Evolutionary conservation across 2,797 vertebrate species (phyloP).

Genomic region (Pygocentrus nattereri): DNA sequence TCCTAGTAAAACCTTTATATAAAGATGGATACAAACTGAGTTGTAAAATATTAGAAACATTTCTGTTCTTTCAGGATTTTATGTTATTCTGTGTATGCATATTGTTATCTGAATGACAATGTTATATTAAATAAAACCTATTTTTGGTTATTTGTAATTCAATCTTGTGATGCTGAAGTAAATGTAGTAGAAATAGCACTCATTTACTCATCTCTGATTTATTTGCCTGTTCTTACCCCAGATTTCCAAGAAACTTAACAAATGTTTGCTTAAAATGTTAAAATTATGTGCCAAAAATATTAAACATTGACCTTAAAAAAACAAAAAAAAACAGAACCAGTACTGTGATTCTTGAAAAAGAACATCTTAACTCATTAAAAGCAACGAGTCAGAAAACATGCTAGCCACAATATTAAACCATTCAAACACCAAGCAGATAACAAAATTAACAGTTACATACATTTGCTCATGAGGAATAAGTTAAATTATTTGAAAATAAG

Average conservation of each 20-base stretch:
- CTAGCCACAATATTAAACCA: slow-evolving; percentile 47
- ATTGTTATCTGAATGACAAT: neutral
- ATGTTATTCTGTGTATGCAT: neutral
- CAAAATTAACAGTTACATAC: slow-evolving; percentile 27
- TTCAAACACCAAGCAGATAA: slow-evolving; percentile 30
- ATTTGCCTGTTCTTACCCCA: slow-evolving; percentile 14
- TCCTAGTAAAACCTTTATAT: neutral
- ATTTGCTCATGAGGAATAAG: slow-evolving; percentile 34
- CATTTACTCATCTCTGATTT: slow-evolving; percentile 21
- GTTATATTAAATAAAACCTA: neutral
- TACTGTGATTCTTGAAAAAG: slow-evolving; percentile 32
- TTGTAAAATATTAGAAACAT: slow-evolving; percentile 3
- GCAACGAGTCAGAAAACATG: slow-evolving; percentile 41
- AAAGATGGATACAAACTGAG: neutral
- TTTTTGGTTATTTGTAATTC: neutral
- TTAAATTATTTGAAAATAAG: neutral
- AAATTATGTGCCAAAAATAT: slow-evolving; percentile 2
- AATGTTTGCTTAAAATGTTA: slow-evolving; percentile 22
- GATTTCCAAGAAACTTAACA: slow-evolving; percentile 14
- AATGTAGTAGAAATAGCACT: neutral
- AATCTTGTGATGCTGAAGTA: neutral
- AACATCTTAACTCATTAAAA: slow-evolving; percentile 2
- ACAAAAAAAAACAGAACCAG: neutral
- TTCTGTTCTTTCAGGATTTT: too few relatives aligned
- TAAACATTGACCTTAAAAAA: neutral